Evolutionary conservation across 2,113 vertebrate genomes (phyloP), one percentile per base, ranked within the genome.

Genomic region (Nycticorax nycticorax): DNA sequence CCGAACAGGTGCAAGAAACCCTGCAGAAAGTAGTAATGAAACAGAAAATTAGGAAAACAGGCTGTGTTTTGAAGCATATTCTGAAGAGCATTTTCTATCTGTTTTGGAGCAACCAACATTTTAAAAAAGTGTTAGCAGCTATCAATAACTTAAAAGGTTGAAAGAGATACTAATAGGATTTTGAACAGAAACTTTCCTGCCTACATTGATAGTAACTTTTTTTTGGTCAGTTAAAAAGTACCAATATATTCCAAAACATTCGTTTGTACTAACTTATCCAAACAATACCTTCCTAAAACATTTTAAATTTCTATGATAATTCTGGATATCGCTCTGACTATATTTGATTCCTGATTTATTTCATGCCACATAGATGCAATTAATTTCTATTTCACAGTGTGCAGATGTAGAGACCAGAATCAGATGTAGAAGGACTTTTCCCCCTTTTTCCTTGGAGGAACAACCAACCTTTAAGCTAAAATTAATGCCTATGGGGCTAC

Each of bases 381-480:
- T 62, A 53, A 43, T 73, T 77, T 90, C 28, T 73, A 3, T 73
- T 73, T 35, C 10, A 57, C 30, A 16, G 14, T 8, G 3, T 27
- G 20, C 11, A 81, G 33, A 55, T 28, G 14, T 6, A 63, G 27
- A 62, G 39, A 69, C 22, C 37, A 12, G 27, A 88, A 26, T 47
- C 0, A 0, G 50, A 73, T 16, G 53, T 0, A 64, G 24, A 59
- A 64, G 28, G 28, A 9, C 9, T 69, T 64, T 73, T 24, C 27
- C 16, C 8, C 27, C 45, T 24, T 43, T n/a, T 50, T 4, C 11
- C 57, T 28, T 55, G 39, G 20, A 92, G 18, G 47, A 81, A 60
- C 12, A 71, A 55, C 1, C 32, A 92, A 45, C 9, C 7, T 50
- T 76, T 2, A 15, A 39, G 47, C 23, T 67, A n/a, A 67, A 92